A percentile compares a stretch with the other conserved stretches of the same genome.
These are phyloP conservation scores for Okapia johnstoni DNA, from an alignment of 2,113 vertebrate species.

Conservation along the genomic window DNA sequence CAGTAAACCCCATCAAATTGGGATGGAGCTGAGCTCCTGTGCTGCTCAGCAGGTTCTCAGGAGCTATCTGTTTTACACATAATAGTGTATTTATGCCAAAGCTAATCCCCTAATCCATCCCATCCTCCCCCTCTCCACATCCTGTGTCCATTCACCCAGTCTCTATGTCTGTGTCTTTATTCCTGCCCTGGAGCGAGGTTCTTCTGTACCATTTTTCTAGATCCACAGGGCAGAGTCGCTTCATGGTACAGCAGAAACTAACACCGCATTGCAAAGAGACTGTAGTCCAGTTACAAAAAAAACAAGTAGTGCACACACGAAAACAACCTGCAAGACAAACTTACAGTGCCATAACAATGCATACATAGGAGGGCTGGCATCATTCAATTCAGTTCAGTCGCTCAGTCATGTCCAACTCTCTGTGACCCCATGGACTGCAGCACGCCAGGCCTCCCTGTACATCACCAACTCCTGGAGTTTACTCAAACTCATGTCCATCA, in stretches of 20 bases:
- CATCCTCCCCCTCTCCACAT: fast-evolving
- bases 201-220: not conserved
- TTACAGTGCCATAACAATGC: not conserved
- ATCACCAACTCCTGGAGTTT: too few relatives aligned
- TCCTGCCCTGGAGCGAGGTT: not conserved
- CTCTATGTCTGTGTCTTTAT: not conserved
- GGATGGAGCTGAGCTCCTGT: not conserved
- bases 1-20: not conserved
- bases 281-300: not conserved
- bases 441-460: too few relatives aligned
- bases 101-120: not conserved
- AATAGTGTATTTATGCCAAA: not conserved
- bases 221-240: not conserved
- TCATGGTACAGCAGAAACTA: not conserved
- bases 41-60: not conserved
- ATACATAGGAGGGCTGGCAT: too few relatives aligned
- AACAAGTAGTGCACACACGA: not conserved
- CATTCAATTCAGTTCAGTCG: too few relatives aligned
- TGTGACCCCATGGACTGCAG: too few relatives aligned
- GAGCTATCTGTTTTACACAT: not conserved
- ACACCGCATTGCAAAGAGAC: not conserved
- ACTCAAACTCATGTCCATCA: too few relatives aligned
- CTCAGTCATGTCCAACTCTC: too few relatives aligned
- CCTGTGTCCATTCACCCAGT: not conserved
- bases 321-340: not conserved